These are phyloP conservation scores for Aurelia aurita DNA, from an alignment of 30 jellyfish, hydroid and myxozoan genomes.

Conservation along the genomic window DNA sequence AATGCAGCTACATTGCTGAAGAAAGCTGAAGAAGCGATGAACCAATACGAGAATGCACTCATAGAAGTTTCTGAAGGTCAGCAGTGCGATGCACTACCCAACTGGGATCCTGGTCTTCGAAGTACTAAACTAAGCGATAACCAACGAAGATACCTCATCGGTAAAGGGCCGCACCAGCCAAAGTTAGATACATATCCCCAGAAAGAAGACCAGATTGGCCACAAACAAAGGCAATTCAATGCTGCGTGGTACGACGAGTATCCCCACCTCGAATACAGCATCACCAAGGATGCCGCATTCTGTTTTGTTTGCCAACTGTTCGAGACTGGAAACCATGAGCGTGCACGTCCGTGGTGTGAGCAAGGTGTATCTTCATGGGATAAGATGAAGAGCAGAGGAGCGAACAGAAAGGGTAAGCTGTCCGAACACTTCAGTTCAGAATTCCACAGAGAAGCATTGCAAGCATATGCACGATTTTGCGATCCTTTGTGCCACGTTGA, in stretches of 20 bases:
- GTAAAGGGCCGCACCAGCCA: slow-evolving; percentile 28
- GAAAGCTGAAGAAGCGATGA: slow-evolving; percentile 9
- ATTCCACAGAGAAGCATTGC: slow-evolving; percentile 8
- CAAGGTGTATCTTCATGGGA: slow-evolving; percentile 21
- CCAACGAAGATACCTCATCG: slow-evolving; percentile 3
- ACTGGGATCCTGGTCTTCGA: slow-evolving; percentile 21
- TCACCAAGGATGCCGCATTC: slow-evolving; percentile 13
- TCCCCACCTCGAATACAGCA: slow-evolving; percentile 9
- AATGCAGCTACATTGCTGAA: slow-evolving; percentile 14
- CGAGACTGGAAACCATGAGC: slow-evolving; percentile 11
- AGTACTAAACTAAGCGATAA: slow-evolving; percentile 3
- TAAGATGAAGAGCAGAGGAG: slow-evolving; percentile 25
- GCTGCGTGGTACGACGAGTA: slow-evolving; percentile 5
- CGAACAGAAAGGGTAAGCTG: slow-evolving; percentile 18
- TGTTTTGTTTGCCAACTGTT: slow-evolving; percentile 23
- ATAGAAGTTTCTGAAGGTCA: slow-evolving; percentile 10
- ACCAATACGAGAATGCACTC: not conserved
- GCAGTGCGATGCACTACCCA: slow-evolving; percentile 8
- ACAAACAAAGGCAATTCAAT: slow-evolving; percentile 6
- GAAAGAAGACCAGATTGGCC: not conserved
- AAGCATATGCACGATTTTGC: not conserved
- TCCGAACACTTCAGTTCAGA: slow-evolving; percentile 16
- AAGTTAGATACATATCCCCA: slow-evolving; percentile 1
- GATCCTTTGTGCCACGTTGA: slow-evolving; percentile 1
- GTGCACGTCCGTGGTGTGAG: slow-evolving; percentile 13